Percentiles rank a stretch among this genome's conserved stretches.
These are phyloP conservation scores for Spodoptera littoralis DNA, from an alignment of 2,888 invertebrate genomes.

Conservation along the genomic window DNA sequence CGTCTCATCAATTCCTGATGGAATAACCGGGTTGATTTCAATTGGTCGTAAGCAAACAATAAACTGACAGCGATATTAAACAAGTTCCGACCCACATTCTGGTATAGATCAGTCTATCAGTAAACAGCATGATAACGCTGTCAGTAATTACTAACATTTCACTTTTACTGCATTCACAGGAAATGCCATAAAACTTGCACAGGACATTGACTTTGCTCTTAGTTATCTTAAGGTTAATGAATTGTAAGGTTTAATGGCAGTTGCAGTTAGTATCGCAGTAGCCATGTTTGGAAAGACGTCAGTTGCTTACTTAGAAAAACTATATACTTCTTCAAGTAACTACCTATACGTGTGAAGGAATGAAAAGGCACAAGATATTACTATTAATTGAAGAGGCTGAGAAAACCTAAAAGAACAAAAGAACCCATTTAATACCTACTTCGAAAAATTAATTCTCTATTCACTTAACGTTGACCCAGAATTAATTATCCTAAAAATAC, in stretches of 20 bases:
- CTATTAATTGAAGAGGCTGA: background rate
- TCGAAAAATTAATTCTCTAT: constrained; percentile 11
- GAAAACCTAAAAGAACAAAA: constrained; percentile 4
- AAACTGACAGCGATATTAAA: constrained; percentile 34
- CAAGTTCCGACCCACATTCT: constrained; percentile 35
- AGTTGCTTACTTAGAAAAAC: no score
- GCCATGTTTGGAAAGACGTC: no score
- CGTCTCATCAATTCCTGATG: constrained; percentile 28
- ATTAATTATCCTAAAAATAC: constrained; percentile 51
- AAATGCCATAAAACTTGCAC: background rate
- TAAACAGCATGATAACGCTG: constrained; percentile 34
- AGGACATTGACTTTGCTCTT: constrained; percentile 29
- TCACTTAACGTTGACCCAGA: constrained; percentile 21
- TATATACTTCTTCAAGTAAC: no score
- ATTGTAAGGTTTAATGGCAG: constrained; percentile 28
- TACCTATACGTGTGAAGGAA: no score
- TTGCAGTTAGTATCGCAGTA: background rate
- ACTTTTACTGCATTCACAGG: constrained; percentile 28
- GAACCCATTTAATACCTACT: constrained; percentile 1
- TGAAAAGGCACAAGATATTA: no score
- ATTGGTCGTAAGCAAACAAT: constrained; percentile 52
- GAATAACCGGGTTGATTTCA: constrained; percentile 33
- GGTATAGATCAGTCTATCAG: constrained; percentile 17
- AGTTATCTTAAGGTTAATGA: constrained; percentile 32
- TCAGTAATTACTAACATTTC: constrained; percentile 35